Evolutionary conservation across 2,113 vertebrate genomes (phyloP), one percentile per base, ranked within the genome.

Genomic region (Atrichornis clamosus): DNA sequence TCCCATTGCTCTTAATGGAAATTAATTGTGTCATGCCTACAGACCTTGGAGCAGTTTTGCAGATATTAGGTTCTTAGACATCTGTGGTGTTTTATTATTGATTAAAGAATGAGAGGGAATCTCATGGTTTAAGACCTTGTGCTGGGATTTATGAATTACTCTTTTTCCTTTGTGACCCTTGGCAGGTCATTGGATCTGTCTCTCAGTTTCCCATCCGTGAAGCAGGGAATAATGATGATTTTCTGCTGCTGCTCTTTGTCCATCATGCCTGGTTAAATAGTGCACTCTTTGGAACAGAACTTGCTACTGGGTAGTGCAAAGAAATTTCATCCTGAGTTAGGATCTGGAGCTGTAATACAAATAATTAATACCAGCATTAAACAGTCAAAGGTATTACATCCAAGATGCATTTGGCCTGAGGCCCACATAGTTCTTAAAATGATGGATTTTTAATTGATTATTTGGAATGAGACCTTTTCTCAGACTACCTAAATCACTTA

Each of bases 371-470:
- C 13, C 73, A 79, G 74, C 85, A 87, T 94, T 75, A 94, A 93
- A 78, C 44, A 95, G 94, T 90, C 95, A 97, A 87, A 91, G 87
- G 73, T 92, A 73, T 92, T 90, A 84, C 86, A 95, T 75, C 77
- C 72, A 72, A 70, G 83, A 97, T 89, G 85, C 93, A 73, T 95
- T 96, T 96, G 92, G 91, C 93, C 89, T 69, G 87, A 94, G 96
- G 91, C 96, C 86, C 37, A 15, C 70, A 41, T 30, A 75, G 87
- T 94, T 96, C 87, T 95, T 90, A 81, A 95, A 93, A 88, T 96
- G 95, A 96, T 97, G 93, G 86, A 86, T 93, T 96, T 97, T 97
- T 96, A 96, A 95, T 96, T 96, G 93, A 97, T 97, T 97, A 96
- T 90, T 97, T 96, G 87, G 83, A 97, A 96, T 92, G 81, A 94